phyloP scores from a whole-genome alignment of 2,797 vertebrate genomes.

The Mionectes olivaceus region DNA sequence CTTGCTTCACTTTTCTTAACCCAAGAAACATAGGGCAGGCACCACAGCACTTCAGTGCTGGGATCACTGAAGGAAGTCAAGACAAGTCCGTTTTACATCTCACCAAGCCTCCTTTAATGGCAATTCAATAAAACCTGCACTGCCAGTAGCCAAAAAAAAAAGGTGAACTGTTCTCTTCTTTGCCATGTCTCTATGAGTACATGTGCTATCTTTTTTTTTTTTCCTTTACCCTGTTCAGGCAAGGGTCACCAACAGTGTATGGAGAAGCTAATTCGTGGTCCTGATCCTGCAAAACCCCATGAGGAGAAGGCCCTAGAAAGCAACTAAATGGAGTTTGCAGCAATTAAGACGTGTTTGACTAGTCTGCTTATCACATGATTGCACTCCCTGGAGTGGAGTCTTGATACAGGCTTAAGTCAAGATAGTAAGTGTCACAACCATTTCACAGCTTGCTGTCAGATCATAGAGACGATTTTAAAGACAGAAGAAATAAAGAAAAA shows the following conservation, averaged over 20 bases:
- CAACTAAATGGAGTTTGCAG: not conserved
- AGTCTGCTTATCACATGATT: not conserved
- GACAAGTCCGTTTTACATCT: not conserved
- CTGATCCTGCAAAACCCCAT: not conserved
- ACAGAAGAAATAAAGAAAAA: not conserved
- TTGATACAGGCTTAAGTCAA: not conserved
- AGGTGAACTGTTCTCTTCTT: slow-evolving; percentile 26
- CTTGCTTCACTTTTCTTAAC: slow-evolving; percentile 52
- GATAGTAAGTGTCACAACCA: not conserved
- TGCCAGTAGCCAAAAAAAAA: not conserved
- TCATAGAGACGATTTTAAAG: not conserved
- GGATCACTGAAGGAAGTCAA: not conserved
- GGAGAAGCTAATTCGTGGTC: not conserved
- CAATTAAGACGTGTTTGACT: not conserved
- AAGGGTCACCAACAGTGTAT: not conserved
- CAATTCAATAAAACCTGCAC: not conserved
- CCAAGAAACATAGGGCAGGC: not conserved
- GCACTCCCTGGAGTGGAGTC: not conserved
- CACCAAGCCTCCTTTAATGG: not conserved
- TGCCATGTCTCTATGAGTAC: not conserved
- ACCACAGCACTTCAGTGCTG: not conserved
- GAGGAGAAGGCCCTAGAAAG: not conserved
- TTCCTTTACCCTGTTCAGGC: not conserved
- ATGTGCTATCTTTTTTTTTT: not conserved
- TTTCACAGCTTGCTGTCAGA: slow-evolving; percentile 7